A percentile compares a stretch with the other conserved stretches of the same genome.
Conservation (phyloP, 1,140 invertebrate genomes). For the Procambarus clarkii region DNA sequence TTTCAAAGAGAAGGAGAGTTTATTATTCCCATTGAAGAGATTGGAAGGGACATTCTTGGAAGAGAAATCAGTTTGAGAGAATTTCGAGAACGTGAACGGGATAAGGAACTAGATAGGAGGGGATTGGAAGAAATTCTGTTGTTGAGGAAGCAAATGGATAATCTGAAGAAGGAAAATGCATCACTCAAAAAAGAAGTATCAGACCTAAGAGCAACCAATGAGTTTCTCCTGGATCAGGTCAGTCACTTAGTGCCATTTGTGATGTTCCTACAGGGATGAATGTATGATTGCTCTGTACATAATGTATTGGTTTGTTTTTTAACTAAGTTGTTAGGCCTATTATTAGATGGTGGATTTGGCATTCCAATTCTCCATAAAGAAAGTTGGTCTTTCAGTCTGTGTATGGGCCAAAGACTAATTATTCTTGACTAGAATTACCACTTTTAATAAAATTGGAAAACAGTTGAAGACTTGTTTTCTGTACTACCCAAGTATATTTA, state of each 20-base stretch:
- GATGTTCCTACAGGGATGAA: neutral
- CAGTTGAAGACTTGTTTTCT: too few relatives aligned
- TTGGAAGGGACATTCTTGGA: conserved; percentile 41
- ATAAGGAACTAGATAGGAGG: conserved; percentile 62
- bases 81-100: conserved; percentile 60
- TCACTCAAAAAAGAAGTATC: conserved; percentile 70
- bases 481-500: too few relatives aligned
- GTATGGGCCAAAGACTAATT: too few relatives aligned
- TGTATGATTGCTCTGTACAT: too few relatives aligned
- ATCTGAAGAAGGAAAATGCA: conserved; percentile 68
- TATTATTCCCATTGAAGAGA: conserved; percentile 46
- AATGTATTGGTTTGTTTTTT: too few relatives aligned
- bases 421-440: too few relatives aligned
- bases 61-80: conserved; percentile 58
- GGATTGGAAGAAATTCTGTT: conserved; percentile 67
- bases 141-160: conserved; percentile 69
- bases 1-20: conserved; percentile 52
- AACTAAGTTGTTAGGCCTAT: too few relatives aligned
- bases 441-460: too few relatives aligned
- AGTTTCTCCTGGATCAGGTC: conserved; percentile 71
- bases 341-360: too few relatives aligned
- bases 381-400: too few relatives aligned
- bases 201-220: conserved; percentile 71
- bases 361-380: too few relatives aligned
- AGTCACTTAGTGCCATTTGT: neutral